Base-by-base conservation (phyloP, 2,113 vertebrate genomes). In the Heterocephalus glaber region DNA sequence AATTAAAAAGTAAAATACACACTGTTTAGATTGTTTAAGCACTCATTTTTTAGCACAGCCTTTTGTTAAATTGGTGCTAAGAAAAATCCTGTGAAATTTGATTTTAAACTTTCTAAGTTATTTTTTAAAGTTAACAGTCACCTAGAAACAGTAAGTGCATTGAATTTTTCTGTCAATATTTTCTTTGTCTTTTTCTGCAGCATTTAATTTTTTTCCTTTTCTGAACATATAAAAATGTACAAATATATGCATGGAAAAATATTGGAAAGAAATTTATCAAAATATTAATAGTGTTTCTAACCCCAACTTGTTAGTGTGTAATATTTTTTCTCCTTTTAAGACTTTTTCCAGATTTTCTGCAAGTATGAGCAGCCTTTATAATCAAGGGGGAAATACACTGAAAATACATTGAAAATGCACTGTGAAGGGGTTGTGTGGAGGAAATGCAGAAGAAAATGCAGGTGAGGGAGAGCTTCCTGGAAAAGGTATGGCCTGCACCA, bases 201-300 rank as follows among this genome's bases (percentile, higher is more conserved):
- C 11, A 44, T 84, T 89, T 85, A 3, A 52, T 86, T 83, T 66
- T 81, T 41, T 44, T 9, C 47, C 66, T 82, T 87, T 92, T 58
- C 47, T 70, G 47, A 88, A 12, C 38, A 47, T 60, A 52, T 90
- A 77, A 90, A 95, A 87, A 41, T 82, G 56, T 90, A 77, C 58
- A 80, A 84, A 68, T 66, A 91, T 7, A 60, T 33, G 1, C 9
- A 76, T 30, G 82, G 61, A 74, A 92, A 93, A 70, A 54, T 86
- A 38, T 35, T 76, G 35, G 49, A 74, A 89, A 77, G 65, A 77
- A 80, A 81, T 68, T 56, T 52, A 97, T 84, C 74, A 68, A 95
- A 89, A 92, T 86, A 1, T 82, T 33, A 79, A 77, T 41, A 41
- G 30, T 35, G 47, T 28, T 85, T 94, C 63, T 14, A 85, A 54